These are phyloP conservation scores for Paedocypris sp. DNA, from an alignment of 2,113 vertebrate genomes.

Conservation along the genomic window DNA sequence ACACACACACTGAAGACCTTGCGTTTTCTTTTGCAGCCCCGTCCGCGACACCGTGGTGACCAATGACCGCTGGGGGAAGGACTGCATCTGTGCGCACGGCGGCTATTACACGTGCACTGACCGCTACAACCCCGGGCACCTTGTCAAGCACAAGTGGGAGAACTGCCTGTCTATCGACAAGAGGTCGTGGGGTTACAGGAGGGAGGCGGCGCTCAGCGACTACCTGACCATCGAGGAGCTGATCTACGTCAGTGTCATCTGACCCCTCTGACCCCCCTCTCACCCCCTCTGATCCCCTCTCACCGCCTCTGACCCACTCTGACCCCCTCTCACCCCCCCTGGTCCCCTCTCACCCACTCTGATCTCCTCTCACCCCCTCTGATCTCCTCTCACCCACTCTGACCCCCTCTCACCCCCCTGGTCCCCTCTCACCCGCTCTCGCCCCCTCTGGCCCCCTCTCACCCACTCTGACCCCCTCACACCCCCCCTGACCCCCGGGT, in stretches of 20 bases:
- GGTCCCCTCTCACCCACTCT: no score
- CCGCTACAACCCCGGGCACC: slow-evolving; percentile 78
- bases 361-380: no score
- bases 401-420: no score
- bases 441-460: no score
- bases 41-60: slow-evolving; percentile 83
- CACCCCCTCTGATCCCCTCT: no score
- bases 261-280: not conserved
- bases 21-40: slow-evolving; percentile 58
- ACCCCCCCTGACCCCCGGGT: no score
- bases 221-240: slow-evolving; percentile 59
- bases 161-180: slow-evolving; percentile 91
- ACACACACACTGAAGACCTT: no score
- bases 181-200: slow-evolving; percentile 81
- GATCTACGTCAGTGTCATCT: slow-evolving; percentile 2
- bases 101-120: slow-evolving; percentile 88
- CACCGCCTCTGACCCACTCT: no score
- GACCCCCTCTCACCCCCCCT: no score
- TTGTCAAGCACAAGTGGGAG: slow-evolving; percentile 88
- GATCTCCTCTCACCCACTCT: not conserved
- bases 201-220: slow-evolving; percentile 68
- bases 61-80: slow-evolving; percentile 86
- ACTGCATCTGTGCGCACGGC: slow-evolving; percentile 74
- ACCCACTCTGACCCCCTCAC: no score
- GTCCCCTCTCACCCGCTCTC: not conserved